Base-by-base conservation (phyloP, 35 echinoderm and acorn worm genomes). In the Apostichopus parvimensis region DNA sequence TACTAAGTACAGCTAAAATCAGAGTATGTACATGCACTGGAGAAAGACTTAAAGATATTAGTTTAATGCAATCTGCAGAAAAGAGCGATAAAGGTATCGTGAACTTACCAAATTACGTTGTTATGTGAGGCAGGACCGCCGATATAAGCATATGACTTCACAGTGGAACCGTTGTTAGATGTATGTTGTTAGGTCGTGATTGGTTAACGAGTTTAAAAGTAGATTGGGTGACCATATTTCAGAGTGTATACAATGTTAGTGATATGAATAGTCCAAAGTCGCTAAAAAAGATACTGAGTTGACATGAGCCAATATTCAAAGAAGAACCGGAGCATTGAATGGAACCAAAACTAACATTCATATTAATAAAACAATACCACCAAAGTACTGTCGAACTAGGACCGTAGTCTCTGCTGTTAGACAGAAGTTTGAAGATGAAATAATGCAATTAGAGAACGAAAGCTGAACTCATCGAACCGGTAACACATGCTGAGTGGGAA, bases 151-250 rank as follows among this genome's bases (percentile, higher is more conserved):
- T 34, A 34, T 34, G 28, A 34, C 28, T 34, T 34, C 28, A 34
- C 28, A 34, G 0, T 1, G 28, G 28, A 34, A 34, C 28, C 28
- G 1, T 34, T 34, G 28, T 34, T 34, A 34, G 28, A 0, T 34
- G 28, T 34, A 1, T 34, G 28, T 34, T 34, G 1, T 1, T 34
- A 34, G 28, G 28, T 34, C 28, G 28, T 34, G 28, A 34, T 34
- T 34, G 95, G 95, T 76, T 96, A 25, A 6, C 14, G 26, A 79
- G 80, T 11, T 77, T n/a, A n/a, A 77, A 92, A 57, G 56, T 94
- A 20, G 70, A 96, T 90, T 94, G 93, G 95, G 21, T 62, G 12
- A 54, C 34, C 7, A 82, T 96, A 14, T 94, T 94, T 55, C 62
- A 71, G 6, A 77, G 78, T 78, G 21, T 79, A 54, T 1, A 34